phyloP scores from a whole-genome alignment of 2,113 vertebrate genomes.

The Hippocampus comes region DNA sequence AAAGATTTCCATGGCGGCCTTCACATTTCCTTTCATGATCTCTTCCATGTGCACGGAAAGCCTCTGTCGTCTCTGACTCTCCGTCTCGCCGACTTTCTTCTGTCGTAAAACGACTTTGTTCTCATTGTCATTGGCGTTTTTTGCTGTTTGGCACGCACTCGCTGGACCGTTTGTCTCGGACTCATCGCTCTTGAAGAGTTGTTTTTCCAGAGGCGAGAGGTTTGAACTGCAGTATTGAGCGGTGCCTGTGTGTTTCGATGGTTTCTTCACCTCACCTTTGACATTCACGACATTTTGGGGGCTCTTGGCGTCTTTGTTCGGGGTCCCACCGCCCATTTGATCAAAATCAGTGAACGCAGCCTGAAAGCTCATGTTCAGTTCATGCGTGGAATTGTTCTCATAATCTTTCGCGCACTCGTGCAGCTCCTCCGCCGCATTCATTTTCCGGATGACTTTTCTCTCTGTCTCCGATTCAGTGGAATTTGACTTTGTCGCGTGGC shows the following conservation, averaged over 20 bases:
- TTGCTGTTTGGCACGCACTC: neutral
- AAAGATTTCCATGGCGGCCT: constrained; percentile 80
- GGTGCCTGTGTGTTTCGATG: constrained; percentile 11
- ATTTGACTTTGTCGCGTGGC: constrained; percentile 9
- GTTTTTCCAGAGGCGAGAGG: constrained; percentile 1
- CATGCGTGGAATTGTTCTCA: constrained; percentile 43
- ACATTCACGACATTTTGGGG: constrained; percentile 32
- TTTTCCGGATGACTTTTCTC: constrained; percentile 62
- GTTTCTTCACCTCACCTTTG: constrained; percentile 6
- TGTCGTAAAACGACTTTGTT: constrained; percentile 77
- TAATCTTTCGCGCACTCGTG: constrained; percentile 53
- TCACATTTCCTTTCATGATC: constrained; percentile 84
- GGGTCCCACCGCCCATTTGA: constrained; percentile 41
- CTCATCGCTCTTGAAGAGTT: neutral
- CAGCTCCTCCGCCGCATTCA: constrained; percentile 58
- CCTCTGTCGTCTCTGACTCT: constrained; percentile 80
- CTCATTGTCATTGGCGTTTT: constrained; percentile 13
- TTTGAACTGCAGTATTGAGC: constrained; percentile 19
- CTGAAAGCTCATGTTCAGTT: constrained; percentile 46
- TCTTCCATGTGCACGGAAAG: constrained; percentile 87
- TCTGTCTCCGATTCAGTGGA: constrained; percentile 35
- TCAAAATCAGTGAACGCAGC: constrained; percentile 53
- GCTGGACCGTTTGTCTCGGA: neutral
- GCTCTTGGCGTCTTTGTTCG: constrained; percentile 28
- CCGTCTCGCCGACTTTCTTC: constrained; percentile 80